phyloP scores from a whole-genome alignment of 2,888 invertebrate genomes.

The Pachycephus smyrnensis region DNA sequence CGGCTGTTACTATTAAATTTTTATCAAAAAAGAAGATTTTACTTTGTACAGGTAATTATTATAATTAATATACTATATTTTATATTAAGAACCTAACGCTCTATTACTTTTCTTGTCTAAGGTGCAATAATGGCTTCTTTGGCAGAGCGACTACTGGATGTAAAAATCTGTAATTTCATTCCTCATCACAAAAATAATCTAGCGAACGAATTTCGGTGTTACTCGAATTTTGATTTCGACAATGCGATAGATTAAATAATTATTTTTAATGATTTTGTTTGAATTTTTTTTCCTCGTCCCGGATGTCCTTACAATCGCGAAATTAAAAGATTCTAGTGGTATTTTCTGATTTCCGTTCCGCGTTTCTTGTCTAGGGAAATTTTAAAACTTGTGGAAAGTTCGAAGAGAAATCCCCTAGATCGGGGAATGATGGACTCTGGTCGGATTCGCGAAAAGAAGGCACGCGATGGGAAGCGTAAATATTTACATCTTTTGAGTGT shows the following conservation, averaged over 20 bases:
- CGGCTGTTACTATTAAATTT: slow-evolving; percentile 80
- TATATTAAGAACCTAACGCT: background rate
- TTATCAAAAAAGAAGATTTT: slow-evolving; percentile 82
- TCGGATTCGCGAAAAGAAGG: slow-evolving; percentile 47
- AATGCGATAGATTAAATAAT: slow-evolving; percentile 41
- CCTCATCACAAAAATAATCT: slow-evolving; percentile 91
- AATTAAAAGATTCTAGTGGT: background rate
- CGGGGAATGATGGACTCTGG: background rate
- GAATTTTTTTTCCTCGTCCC: background rate
- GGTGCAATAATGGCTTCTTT: slow-evolving; percentile 82
- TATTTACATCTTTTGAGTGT: slow-evolving; percentile 64
- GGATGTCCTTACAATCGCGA: background rate
- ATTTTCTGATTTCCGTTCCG: background rate
- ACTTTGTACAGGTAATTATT: slow-evolving; percentile 82
- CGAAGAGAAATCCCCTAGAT: background rate
- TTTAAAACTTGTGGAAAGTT: background rate
- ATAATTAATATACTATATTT: slow-evolving; percentile 7
- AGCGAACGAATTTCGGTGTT: slow-evolving; percentile 93
- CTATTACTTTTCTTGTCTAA: slow-evolving; percentile 55
- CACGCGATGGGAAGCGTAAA: slow-evolving; percentile 64
- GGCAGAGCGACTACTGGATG: slow-evolving; percentile 73
- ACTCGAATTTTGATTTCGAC: slow-evolving; percentile 86
- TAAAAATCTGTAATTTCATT: slow-evolving; percentile 77
- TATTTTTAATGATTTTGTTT: background rate
- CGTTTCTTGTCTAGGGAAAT: background rate